Base-by-base conservation (phyloP, 1,140 invertebrate species). In the Hypothenemus hampei region DNA sequence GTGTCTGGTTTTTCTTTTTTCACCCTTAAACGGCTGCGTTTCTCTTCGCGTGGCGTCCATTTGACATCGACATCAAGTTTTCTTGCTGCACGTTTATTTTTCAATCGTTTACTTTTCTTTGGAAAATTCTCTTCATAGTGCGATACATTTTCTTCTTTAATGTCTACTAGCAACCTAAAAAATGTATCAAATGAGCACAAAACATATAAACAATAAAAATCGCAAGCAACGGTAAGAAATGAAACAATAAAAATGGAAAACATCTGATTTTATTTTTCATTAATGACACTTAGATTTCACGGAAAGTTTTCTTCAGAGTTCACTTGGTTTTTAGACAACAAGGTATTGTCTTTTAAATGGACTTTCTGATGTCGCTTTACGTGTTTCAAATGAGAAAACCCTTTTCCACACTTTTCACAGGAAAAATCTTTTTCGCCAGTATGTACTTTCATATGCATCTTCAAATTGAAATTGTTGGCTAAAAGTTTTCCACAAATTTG, bases 341-440 rank as follows among this genome's bases (percentile, higher is more conserved):
- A n/a, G n/a, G n/a, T n/a, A n/a, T 3, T 41, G 72, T 72, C 39
- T 70, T 69, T 4, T 69, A 71, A n/a, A 70, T 69, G 51, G 76
- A 75, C 3, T 64, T 66, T 16, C 65, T 64, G 10, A 65, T 65
- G 50, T 75, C 82, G 50, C 82, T 80, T 75, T 11, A 85, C 66
- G 11, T 73, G 74, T 6, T 81, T 84, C 4, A 81, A 77, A 65
- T 86, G 83, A 0, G 82, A 84, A 64, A 73, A 75, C 19, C 64
- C 64, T 59, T 76, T 77, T 10, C 66, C 68, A 48, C 76, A 78
- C 1, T 73, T 48, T 15, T 69, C 60, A 60, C 77, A 78, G 5
- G 62, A 61, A 44, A 69, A 75, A 0, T 73, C 72, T 47, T 72
- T 71, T 37, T 71, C 69, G 2, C 70, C 72, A n/a, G 69, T 68